A percentile compares a stretch with the other conserved stretches of the same genome.
These are phyloP conservation scores for Chondrilla cf. caribensis DNA, from an alignment of 37 sponge, comb jelly and placozoan species.

Conservation along the genomic window DNA sequence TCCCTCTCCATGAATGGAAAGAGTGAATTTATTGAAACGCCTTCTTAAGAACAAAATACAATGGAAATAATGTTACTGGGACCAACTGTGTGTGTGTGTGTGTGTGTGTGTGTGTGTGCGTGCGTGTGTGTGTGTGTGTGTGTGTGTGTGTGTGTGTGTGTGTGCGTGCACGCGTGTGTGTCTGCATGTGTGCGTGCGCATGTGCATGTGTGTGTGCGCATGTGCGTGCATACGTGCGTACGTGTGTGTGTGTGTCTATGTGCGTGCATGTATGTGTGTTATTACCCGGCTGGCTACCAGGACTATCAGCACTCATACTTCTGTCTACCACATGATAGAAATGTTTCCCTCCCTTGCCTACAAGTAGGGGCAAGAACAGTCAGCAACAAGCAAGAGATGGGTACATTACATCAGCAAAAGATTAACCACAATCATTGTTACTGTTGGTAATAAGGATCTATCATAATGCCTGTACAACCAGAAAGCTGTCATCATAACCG, in stretches of 20 bases:
- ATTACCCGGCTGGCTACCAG: conserved; percentile 31
- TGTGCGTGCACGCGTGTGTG: conserved; percentile 6
- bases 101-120: conserved; percentile 27
- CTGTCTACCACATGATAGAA: no score
- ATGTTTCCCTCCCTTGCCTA: no score
- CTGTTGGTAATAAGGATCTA: no score
- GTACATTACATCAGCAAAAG: no score
- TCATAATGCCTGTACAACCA: no score
- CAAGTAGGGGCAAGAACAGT: no score
- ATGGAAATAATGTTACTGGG: no score
- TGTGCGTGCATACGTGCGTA: conserved; percentile 6
- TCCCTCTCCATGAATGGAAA: background rate
- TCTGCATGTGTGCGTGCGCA: conserved; percentile 7
- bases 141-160: conserved; percentile 27
- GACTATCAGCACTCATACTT: no score
- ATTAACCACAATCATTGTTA: no score
- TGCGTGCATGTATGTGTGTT: conserved; percentile 36
- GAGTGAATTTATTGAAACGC: background rate
- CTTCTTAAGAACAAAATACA: background rate
- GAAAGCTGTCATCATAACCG: no score
- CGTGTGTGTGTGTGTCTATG: conserved; percentile 26
- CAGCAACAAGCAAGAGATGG: no score
- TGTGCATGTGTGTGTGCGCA: conserved; percentile 11
- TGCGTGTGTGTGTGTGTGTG: conserved; percentile 24
- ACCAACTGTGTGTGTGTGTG: background rate